Conservation (phyloP, 2,113 vertebrate genomes). For the Pollimyrus isidori region DNA sequence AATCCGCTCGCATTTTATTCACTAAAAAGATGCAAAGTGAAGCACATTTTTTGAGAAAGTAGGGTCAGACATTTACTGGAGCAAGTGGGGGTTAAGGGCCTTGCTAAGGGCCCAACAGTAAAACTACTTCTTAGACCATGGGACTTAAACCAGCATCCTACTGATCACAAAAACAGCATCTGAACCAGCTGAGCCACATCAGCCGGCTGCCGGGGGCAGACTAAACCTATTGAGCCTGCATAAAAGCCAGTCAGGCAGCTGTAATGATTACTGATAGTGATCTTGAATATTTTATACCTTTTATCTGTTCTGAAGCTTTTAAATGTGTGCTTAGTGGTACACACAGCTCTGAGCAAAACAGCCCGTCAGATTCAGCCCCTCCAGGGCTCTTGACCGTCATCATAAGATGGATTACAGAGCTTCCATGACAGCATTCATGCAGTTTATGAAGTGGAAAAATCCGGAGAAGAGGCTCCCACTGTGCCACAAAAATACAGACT, state of each 20-base stretch:
- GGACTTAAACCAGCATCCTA: background rate
- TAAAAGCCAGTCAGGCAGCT: background rate
- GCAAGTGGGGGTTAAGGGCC: background rate
- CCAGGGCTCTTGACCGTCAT: background rate
- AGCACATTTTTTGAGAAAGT: background rate
- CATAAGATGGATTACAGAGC: background rate
- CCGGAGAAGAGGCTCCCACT: background rate
- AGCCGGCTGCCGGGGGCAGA: background rate
- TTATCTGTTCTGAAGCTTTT: background rate
- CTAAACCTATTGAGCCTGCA: background rate
- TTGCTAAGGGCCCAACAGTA: background rate
- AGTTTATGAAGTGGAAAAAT: background rate
- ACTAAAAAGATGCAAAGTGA: background rate
- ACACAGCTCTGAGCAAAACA: background rate
- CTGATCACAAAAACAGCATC: background rate
- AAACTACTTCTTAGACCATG: background rate
- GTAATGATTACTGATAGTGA: background rate
- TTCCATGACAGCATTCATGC: background rate
- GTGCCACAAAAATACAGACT: background rate
- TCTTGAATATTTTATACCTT: slow-evolving; percentile 2
- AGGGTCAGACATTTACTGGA: background rate
- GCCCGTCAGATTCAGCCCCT: background rate
- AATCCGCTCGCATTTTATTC: background rate
- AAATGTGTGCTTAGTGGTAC: background rate
- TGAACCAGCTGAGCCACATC: background rate